phyloP scores from a whole-genome alignment of 1,140 invertebrate species.

The Chironomus tepperi region DNA sequence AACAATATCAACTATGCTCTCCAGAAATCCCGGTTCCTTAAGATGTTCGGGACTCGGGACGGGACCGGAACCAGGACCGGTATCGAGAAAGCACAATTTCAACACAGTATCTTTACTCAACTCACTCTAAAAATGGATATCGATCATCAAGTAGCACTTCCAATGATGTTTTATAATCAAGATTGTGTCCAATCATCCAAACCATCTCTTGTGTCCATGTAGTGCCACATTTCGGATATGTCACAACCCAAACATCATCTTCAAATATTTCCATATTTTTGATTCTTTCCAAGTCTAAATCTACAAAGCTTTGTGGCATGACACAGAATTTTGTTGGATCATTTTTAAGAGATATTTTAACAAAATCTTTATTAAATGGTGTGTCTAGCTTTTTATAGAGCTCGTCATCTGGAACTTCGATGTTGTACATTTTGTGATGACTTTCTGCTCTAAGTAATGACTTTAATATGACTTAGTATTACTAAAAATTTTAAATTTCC shows the following conservation, averaged over 20 bases:
- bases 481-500: too few species aligned
- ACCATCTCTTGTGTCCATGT: constrained; percentile 56
- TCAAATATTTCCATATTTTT: constrained; percentile 36
- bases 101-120: too few species aligned
- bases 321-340: background rate
- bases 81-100: too few species aligned
- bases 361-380: background rate
- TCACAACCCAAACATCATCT: constrained; percentile 43
- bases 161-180: constrained; percentile 40
- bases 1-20: too few species aligned
- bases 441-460: too few species aligned
- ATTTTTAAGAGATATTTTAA: background rate
- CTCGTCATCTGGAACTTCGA: too few species aligned
- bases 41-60: too few species aligned
- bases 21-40: too few species aligned
- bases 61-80: too few species aligned
- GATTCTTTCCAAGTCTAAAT: constrained; percentile 26
- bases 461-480: too few species aligned
- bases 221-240: constrained; percentile 46
- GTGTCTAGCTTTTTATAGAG: too few species aligned
- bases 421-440: too few species aligned
- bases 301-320: background rate
- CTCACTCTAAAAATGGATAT: constrained; percentile 37
- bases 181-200: constrained; percentile 47
- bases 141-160: constrained; percentile 31